Evolutionary conservation across 1,140 invertebrate species (phyloP), one percentile per base, ranked within the genome.

Genomic region (Saccostrea cuccullata): DNA sequence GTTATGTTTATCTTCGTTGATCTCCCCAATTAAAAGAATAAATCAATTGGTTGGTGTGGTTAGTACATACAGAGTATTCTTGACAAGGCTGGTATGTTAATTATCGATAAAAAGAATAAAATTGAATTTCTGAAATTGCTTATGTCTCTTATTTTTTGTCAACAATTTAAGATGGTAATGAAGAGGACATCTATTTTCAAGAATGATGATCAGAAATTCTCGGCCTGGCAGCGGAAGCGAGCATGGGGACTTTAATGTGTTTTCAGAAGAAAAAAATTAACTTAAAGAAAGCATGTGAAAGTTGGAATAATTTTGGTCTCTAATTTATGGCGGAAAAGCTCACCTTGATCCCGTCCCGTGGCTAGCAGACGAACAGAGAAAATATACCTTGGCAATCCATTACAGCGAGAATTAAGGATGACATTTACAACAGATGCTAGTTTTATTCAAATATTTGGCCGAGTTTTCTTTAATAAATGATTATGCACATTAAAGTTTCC

Each of bases 371-470:
- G 70, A 77, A 77, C 70, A 77, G 70, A 77, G 70, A 77, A 77
- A 77, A 26, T 77, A 36, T 77, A 36, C 23, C 23, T 26, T 15
- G 15, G 70, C 26, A 77, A 77, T 77, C 70, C 70, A 77, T 77
- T 77, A 77, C 13, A 77, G 26, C 70, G 15, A 77, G 70, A 36
- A 77, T 26, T 77, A 77, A 36, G 23, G 26, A 17, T 77, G 70
- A 77, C 70, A 77, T 77, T 36, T 77, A 77, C 11, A 77, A 77
- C 70, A 77, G 70, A 77, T 77, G 70, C 70, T 77, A 30, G 70
- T 77, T 77, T 77, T 77, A 77, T 77, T 77, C 70, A 77, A 77
- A 77, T 77, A 77, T 26, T 77, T 77, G 70, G 70, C 70, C 70
- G 70, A 77, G 70, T 30, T 77, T 77, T 77, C 70, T 77, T 77